Percentiles rank a stretch among this genome's conserved stretches.
These are phyloP conservation scores for Diabrotica balteata DNA, from an alignment of 2,888 invertebrate genomes.

Conservation along the genomic window DNA sequence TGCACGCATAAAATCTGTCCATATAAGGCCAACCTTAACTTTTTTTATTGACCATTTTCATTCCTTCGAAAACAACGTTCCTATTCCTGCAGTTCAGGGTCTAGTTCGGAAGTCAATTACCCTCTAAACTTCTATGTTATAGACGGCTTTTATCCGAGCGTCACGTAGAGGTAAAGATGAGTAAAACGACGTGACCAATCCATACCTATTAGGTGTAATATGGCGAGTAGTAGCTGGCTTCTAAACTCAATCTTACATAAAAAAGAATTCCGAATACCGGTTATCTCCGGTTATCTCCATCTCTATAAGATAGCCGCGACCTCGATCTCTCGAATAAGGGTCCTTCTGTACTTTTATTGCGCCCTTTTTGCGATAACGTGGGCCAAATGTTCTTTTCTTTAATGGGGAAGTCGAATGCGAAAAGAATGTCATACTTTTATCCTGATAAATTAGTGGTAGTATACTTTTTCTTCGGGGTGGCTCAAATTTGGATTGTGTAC, in stretches of 20 bases:
- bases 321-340: slow-evolving; percentile 10
- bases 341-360: slow-evolving; percentile 16
- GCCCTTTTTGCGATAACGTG: slow-evolving; percentile 21
- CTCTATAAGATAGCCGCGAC: slow-evolving; percentile 7
- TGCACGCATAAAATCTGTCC: background rate
- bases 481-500: background rate
- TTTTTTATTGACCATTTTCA: background rate
- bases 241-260: background rate
- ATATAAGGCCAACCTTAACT: background rate
- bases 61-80: too few species aligned
- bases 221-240: background rate
- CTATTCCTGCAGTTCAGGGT: background rate
- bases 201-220: background rate
- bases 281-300: slow-evolving; percentile 7
- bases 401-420: slow-evolving; percentile 15
- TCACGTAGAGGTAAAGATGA: background rate
- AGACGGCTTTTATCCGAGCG: background rate
- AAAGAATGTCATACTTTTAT: slow-evolving; percentile 26
- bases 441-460: slow-evolving; percentile 20
- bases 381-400: slow-evolving; percentile 24
- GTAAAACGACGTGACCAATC: background rate
- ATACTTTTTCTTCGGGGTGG: background rate
- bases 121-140: too few species aligned
- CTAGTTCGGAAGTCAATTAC: background rate
- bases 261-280: background rate